Evolutionary conservation across 92 coral and sea anemone species (phyloP).

Genomic region (Pocillopora grandis): DNA sequence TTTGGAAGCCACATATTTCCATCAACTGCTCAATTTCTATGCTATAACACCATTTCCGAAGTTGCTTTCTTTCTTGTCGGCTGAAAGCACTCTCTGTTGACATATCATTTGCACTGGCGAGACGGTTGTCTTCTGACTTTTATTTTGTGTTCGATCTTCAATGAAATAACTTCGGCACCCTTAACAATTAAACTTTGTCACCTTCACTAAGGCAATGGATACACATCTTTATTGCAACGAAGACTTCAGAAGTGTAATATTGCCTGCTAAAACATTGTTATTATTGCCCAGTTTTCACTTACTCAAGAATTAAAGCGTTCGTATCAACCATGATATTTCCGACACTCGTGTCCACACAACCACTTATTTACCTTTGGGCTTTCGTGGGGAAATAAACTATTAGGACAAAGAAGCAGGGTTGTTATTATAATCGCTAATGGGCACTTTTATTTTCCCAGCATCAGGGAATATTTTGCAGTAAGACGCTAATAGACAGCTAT

Average conservation of each 20-base stretch:
- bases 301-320: constrained; percentile 18
- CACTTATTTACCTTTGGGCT: constrained; percentile 46
- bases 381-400: constrained; percentile 35
- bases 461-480: constrained; percentile 26
- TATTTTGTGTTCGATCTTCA: constrained; percentile 34
- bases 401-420: constrained; percentile 35
- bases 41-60: background rate
- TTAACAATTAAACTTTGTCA: constrained; percentile 12
- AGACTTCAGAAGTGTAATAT: constrained; percentile 11
- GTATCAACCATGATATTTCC: constrained; percentile 54
- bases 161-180: constrained; percentile 32
- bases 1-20: background rate
- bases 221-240: constrained; percentile 19
- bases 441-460: constrained; percentile 30
- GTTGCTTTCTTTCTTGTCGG: constrained; percentile 30
- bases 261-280: constrained; percentile 7
- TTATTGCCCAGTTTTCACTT: constrained; percentile 5
- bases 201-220: constrained; percentile 20
- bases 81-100: constrained; percentile 12
- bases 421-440: constrained; percentile 41
- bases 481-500: constrained; percentile 9
- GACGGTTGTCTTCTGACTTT: constrained; percentile 30
- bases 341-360: constrained; percentile 14
- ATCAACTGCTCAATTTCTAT: background rate
- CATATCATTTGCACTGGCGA: constrained; percentile 48